Percentiles rank a stretch among this genome's conserved stretches.
Conservation (phyloP, 1,140 invertebrate genomes). For the Lasioglossum albipes region DNA sequence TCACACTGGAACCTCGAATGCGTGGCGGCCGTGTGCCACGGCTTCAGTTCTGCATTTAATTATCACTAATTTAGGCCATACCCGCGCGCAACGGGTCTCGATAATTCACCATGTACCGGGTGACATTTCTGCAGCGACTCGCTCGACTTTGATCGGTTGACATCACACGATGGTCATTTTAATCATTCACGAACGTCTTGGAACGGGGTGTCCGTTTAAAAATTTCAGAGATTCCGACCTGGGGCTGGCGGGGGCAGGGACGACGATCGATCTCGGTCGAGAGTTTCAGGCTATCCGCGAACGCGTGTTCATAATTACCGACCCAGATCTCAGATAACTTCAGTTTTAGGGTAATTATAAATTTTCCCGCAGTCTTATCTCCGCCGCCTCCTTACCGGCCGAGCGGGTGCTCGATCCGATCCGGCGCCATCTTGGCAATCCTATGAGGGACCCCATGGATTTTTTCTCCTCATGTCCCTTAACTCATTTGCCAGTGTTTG, state of each 20-base stretch:
- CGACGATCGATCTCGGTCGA: constrained; percentile 21
- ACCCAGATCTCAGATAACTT: constrained; percentile 25
- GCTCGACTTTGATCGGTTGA: background rate
- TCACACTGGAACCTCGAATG: background rate
- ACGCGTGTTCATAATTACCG: constrained; percentile 36
- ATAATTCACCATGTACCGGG: background rate
- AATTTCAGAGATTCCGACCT: background rate
- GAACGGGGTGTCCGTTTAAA: background rate
- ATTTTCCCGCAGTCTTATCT: constrained; percentile 19
- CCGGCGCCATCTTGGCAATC: too few relatives aligned
- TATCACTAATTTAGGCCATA: constrained; percentile 17
- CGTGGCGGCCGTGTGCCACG: background rate
- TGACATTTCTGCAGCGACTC: background rate
- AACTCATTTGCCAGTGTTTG: too few relatives aligned
- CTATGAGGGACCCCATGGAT: too few relatives aligned
- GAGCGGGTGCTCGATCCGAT: background rate
- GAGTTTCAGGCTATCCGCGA: constrained; percentile 22
- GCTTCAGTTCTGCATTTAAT: constrained; percentile 29
- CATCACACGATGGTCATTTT: background rate
- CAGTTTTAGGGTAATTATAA: constrained; percentile 44
- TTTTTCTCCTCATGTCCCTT: too few relatives aligned
- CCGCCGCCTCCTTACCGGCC: background rate
- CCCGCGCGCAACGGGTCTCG: background rate
- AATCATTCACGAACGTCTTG: constrained; percentile 19
- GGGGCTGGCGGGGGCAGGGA: background rate